Conservation (phyloP, 2,797 vertebrate genomes). For the Phalanger gymnotis region DNA sequence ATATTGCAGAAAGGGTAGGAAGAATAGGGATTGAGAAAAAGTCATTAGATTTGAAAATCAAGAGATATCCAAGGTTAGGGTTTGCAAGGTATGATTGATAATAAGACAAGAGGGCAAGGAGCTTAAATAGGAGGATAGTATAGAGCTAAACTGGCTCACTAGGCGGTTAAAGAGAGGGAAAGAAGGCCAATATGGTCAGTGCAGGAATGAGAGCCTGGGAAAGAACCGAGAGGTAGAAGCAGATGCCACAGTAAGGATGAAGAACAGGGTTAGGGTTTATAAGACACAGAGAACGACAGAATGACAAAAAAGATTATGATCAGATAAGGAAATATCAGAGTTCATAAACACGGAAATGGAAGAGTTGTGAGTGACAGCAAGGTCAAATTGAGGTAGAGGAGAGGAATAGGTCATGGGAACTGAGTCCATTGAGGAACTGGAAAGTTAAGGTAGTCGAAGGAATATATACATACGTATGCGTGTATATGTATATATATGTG, state of each 20-base stretch:
- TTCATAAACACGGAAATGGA: background rate
- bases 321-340: background rate
- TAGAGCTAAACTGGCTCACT: background rate
- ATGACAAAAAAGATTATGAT: background rate
- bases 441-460: too few relatives aligned
- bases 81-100: background rate
- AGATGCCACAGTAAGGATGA: background rate
- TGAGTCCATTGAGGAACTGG: too few relatives aligned
- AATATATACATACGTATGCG: too few relatives aligned
- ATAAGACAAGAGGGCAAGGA: background rate
- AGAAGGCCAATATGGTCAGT: background rate
- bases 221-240: background rate
- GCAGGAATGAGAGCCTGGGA: background rate
- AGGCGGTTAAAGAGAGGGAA: background rate
- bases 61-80: background rate
- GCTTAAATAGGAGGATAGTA: background rate
- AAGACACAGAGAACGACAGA: background rate
- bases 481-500: too few relatives aligned
- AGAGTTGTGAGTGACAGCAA: too few relatives aligned
- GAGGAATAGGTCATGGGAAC: too few relatives aligned
- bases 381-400: background rate
- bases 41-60: background rate
- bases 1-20: background rate
- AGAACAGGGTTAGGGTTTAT: background rate
- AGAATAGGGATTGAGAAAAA: background rate